Conservation (phyloP, 2,888 invertebrate species). For the Lydus trimaculatus region DNA sequence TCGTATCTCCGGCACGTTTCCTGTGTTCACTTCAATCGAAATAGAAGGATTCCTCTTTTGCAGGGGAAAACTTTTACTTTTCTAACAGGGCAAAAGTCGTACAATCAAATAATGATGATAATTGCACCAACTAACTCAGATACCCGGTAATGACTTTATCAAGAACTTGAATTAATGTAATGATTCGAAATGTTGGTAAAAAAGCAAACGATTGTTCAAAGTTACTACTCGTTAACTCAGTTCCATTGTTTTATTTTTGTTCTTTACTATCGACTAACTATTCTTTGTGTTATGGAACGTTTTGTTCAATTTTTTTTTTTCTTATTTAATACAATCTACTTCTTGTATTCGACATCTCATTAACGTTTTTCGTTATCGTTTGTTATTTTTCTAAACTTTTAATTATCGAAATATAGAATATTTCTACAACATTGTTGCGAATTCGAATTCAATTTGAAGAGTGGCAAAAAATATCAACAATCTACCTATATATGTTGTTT, state of each 20-base stretch:
- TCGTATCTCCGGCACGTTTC: conserved; percentile 55
- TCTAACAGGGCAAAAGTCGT: conserved; percentile 37
- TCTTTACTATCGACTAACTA: conserved; percentile 15
- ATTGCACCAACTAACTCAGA: conserved; percentile 52
- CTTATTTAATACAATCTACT: no score
- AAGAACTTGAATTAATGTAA: conserved; percentile 56
- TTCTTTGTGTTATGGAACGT: conserved; percentile 28
- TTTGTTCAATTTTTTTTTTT: conserved; percentile 25
- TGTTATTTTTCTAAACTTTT: neutral
- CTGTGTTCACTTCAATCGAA: conserved; percentile 24
- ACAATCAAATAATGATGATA: conserved; percentile 55
- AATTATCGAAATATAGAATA: neutral
- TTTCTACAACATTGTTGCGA: neutral
- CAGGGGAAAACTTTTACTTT: conserved; percentile 48
- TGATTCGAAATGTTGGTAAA: conserved; percentile 48
- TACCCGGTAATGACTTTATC: conserved; percentile 53
- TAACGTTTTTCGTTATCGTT: conserved; percentile 9
- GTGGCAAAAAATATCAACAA: neutral
- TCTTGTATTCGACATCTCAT: conserved; percentile 21
- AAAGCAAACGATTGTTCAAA: conserved; percentile 50
- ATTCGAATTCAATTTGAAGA: neutral
- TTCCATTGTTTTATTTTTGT: conserved; percentile 35
- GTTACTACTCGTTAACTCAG: conserved; percentile 49
- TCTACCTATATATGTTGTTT: neutral
- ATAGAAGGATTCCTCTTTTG: conserved; percentile 16